Base-by-base conservation (phyloP, 1,140 invertebrate species). In the Drosophila ambigua region DNA sequence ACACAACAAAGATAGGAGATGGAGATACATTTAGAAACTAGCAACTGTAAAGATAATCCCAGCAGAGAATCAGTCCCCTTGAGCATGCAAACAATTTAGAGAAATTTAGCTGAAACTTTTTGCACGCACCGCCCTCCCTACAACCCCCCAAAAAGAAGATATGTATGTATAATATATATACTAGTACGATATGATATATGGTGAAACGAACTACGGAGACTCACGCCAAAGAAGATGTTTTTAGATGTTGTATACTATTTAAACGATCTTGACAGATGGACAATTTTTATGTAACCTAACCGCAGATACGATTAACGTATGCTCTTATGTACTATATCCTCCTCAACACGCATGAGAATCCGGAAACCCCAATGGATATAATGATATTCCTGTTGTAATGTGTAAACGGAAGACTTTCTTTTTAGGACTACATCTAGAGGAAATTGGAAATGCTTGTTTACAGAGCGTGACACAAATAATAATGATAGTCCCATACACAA, bases 71-170 rank as follows among this genome's bases (percentile, higher is more conserved):
- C 45, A 78, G 62, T 44, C 49, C 44, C 77, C 59, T 77, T 62
- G 59, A 77, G 81, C 64, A 77, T 71, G 77, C 81, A 81, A 39
- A 87, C 57, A 66, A 73, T 85, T 85, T 85, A 87, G 82, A 85
- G 35, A 78, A 87, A 79, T 71, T 85, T 88, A 85, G 78, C 82
- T 75, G 71, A 78, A 78, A 78, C 75, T 87, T 80, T 77, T 81
- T 85, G 82, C 78, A 85, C 83, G 64, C 66, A 57, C 50, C 61
- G 26, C 24, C 5, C 75, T 63, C 48, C 31, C 43, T 2, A 39
- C 4, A 39, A 13, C 53, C 49, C 31, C 59, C 55, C 43, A 28
- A 48, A 39, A 55, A 50, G 48, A 16, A 26, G 31, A 57, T 41
- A 72, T 35, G 23, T 46, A 55, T 20, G 20, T 20, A 20, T 20